Conservation (phyloP, 2,888 invertebrate species). For the Glaucopsyche alexis region DNA sequence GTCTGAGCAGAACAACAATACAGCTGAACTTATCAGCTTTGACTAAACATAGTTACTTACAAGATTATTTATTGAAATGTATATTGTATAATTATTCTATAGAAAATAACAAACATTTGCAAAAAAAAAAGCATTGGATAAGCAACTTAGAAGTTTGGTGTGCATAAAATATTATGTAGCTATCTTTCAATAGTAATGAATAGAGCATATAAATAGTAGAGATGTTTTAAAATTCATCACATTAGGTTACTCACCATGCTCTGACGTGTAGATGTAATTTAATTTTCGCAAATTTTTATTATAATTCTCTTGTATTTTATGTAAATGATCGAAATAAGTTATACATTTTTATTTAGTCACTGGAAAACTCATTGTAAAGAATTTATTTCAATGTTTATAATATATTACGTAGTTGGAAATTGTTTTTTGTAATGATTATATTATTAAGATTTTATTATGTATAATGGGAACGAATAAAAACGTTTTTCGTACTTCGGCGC, state of each 20-base stretch:
- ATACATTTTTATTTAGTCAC: constrained; percentile 16
- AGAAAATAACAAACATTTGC: constrained; percentile 28
- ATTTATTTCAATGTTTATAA: constrained; percentile 61
- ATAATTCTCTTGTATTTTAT: constrained; percentile 64
- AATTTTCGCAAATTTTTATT: constrained; percentile 41
- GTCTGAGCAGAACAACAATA: constrained; percentile 73
- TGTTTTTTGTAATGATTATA: constrained; percentile 67
- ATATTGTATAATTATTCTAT: constrained; percentile 40
- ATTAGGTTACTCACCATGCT: constrained; percentile 39
- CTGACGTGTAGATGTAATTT: constrained; percentile 42
- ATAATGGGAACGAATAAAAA: constrained; percentile 52
- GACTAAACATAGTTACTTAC: constrained; percentile 76
- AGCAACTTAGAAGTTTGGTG: constrained; percentile 27
- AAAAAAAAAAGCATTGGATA: constrained; percentile 28
- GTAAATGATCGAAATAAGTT: constrained; percentile 61
- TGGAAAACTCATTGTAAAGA: constrained; percentile 43
- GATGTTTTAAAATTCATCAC: constrained; percentile 37
- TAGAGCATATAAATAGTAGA: constrained; percentile 33
- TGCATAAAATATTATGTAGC: constrained; percentile 27
- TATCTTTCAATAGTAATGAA: constrained; percentile 30
- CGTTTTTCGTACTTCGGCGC: constrained; percentile 3
- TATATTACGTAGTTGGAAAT: constrained; percentile 59
- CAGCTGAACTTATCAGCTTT: constrained; percentile 90
- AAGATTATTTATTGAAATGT: constrained; percentile 55
- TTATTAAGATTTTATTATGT: constrained; percentile 56